Percentiles rank a stretch among this genome's conserved stretches.
Conservation (phyloP, 2,888 invertebrate genomes). For the Yponomeuta plumbellus region DNA sequence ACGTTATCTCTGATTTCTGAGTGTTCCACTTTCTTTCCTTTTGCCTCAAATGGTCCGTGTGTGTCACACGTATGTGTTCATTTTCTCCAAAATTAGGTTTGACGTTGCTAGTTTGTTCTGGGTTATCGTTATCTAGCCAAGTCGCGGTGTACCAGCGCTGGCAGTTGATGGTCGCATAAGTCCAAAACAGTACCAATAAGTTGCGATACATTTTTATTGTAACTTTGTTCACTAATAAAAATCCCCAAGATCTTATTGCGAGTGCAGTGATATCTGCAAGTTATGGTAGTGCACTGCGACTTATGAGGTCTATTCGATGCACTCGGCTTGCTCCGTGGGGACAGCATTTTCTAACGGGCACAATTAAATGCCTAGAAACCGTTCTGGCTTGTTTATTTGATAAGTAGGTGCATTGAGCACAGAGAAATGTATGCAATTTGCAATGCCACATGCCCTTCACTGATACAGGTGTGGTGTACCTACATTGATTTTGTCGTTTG, state of each 20-base stretch:
- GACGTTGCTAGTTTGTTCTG: background rate
- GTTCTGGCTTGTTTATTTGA: slow-evolving; percentile 51
- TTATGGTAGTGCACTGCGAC: slow-evolving; percentile 29
- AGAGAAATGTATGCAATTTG: slow-evolving; percentile 20
- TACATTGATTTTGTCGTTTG: background rate
- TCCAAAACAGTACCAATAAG: slow-evolving; percentile 27
- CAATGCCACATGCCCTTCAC: slow-evolving; percentile 17
- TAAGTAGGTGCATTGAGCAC: slow-evolving; percentile 21
- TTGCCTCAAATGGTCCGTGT: background rate
- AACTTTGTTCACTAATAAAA: background rate
- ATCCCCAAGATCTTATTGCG: slow-evolving; percentile 8
- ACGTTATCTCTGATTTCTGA: background rate
- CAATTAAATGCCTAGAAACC: slow-evolving; percentile 59
- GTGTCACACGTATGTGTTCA: background rate
- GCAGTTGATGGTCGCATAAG: slow-evolving; percentile 28
- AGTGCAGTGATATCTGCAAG: slow-evolving; percentile 22
- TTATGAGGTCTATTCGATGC: slow-evolving; percentile 30
- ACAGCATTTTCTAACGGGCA: slow-evolving; percentile 45
- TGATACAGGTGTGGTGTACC: slow-evolving; percentile 21
- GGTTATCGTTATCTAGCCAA: slow-evolving; percentile 14
- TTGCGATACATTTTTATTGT: background rate
- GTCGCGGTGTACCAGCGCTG: slow-evolving; percentile 49
- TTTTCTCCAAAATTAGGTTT: slow-evolving; percentile 8
- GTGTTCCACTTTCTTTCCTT: background rate
- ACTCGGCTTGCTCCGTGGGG: slow-evolving; percentile 35